Conservation (phyloP, 1,140 invertebrate genomes). For the Camponotus pennsylvanicus region DNA sequence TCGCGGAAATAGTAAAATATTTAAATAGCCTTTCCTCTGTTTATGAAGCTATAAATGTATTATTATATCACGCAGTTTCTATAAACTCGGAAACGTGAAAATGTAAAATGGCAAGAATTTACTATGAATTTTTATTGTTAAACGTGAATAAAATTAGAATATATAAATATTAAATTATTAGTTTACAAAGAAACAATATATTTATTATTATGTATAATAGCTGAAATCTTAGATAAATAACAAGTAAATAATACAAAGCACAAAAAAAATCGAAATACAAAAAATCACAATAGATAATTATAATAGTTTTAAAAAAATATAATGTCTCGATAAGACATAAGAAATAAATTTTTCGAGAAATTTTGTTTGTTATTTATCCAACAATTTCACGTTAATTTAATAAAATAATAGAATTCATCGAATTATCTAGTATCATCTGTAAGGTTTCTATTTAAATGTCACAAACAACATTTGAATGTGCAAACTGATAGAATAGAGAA, state of each 20-base stretch:
- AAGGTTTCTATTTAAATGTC: neutral
- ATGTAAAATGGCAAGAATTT: neutral
- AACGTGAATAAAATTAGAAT: neutral
- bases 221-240: neutral
- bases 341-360: neutral
- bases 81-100: neutral
- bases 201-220: neutral
- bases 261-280: neutral
- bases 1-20: neutral
- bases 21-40: neutral
- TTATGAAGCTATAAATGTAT: constrained; percentile 9
- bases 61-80: neutral
- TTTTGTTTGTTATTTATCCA: neutral
- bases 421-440: neutral
- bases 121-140: no score
- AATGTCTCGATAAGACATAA: neutral
- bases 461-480: neutral
- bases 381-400: neutral
- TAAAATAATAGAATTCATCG: neutral
- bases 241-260: neutral
- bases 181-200: neutral
- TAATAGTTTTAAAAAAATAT: neutral
- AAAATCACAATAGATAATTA: neutral
- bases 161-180: neutral
- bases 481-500: neutral